Evolutionary conservation across 2,797 vertebrate species (phyloP), one percentile per base, ranked within the genome.

Genomic region (Hemitrygon akajei): DNA sequence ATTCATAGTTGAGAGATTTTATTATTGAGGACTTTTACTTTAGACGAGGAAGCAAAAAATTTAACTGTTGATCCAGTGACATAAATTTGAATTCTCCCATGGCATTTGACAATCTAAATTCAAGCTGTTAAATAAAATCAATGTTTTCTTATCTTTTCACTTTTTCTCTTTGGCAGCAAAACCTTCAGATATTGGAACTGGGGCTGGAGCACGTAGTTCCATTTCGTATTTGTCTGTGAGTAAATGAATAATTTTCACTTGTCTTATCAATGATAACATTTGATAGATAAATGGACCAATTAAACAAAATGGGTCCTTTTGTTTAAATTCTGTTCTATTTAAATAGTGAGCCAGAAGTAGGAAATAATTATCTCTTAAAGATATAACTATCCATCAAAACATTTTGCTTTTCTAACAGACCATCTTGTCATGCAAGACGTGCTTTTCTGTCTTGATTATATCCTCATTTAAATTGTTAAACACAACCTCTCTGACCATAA

Each of bases 121-220:
- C 47, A 47, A 47, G 47, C 47, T 47, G 47, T 47, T 47, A 47
- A 47, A 47, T 47, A 47, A 47, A 47, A 47, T 47, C 47, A 89
- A 40, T 93, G 95, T 94, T 16, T 95, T 94, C 94, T 95, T 95
- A 95, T 95, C 94, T 96, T 60, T 4, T 86, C 25, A 25, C 96
- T 94, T 95, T 95, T 94, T 69, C 63, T 89, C 86, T 93, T 75
- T 93, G 69, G 47, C 75, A 97, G 97, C 97, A 91, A 94, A 96
- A 89, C 94, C 94, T 94, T 96, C 96, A 95, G 94, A 95, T 96
- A 95, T 96, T 95, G 96, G 96, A 96, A 96, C 96, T 95, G 96
- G 96, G 95, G 97, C 97, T 95, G 96, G 96, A 95, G 94, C 96
- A 92, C 63, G 94, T 95, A 95, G 94, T 95, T 76, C 10, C 91